phyloP scores from a whole-genome alignment of 1,140 invertebrate species.

The Pissodes strobi region DNA sequence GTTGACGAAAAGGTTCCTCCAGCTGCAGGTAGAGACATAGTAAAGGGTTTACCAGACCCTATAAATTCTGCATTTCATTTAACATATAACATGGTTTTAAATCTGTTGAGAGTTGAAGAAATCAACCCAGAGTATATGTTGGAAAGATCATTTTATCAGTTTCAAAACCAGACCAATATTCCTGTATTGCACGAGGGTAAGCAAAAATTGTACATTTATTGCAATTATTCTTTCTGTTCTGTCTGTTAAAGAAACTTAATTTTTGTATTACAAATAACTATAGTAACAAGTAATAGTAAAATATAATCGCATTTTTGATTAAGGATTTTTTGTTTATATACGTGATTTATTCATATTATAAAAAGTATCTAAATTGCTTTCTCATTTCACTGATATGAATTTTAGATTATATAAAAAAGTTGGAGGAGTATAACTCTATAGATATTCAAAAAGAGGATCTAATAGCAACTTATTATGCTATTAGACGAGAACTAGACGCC shows the following conservation, averaged over 20 bases:
- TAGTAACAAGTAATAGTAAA: no score
- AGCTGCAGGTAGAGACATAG: conserved; percentile 73
- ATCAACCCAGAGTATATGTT: conserved; percentile 99
- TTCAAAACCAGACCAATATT: conserved; percentile 96
- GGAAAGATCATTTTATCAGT: conserved; percentile 97
- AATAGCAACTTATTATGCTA: conserved; percentile 82
- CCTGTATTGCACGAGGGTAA: conserved; percentile 86
- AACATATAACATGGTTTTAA: conserved; percentile 99
- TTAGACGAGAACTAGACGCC: conserved; percentile 79
- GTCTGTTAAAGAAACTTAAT: no score
- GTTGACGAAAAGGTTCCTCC: conserved; percentile 96
- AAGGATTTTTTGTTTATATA: no score
- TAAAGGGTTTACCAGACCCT: conserved; percentile 92
- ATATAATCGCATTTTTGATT: no score
- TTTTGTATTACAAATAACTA: no score
- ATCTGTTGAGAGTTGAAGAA: conserved; percentile 95
- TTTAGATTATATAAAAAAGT: conserved; percentile 74
- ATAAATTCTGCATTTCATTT: conserved; percentile 99
- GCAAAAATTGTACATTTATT: conserved; percentile 45
- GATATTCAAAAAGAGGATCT: conserved; percentile 74
- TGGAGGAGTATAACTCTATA: conserved; percentile 68
- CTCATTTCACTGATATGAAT: conserved; percentile 9
- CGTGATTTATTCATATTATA: no score
- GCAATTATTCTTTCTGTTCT: no score
- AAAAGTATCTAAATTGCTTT: background rate